Evolutionary conservation across 2,888 invertebrate species (phyloP), one percentile per base, ranked within the genome.

Genomic region (Apodemia mormo): DNA sequence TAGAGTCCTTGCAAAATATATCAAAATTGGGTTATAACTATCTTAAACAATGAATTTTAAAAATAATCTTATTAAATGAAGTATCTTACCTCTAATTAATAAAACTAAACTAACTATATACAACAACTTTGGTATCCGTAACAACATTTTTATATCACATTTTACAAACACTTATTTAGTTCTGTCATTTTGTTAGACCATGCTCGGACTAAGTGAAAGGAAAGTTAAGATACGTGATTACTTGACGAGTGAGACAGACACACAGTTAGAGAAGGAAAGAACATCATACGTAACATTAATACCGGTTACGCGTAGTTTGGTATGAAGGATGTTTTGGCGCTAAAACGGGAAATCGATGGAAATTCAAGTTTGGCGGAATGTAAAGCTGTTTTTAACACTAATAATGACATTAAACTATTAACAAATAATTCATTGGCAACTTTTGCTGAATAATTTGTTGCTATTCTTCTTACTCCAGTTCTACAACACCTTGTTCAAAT

Each of bases 141-240:
- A 54, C n/a, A 68, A 69, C 72, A 73, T 67, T 71, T 64, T 70
- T 70, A 68, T 71, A 54, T 72, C 68, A 72, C 71, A 73, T 75
- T 67, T 70, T 64, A 64, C 61, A 33, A 65, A 67, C 66, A 69
- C 49, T 72, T 71, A 67, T 58, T 54, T 54, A 22, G 33, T 64
- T 64, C 33, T 37, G 61, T 64, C 61, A 64, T 64, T 64, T 33
- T 64, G 37, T 64, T 40, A 58, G 40, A 73, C 71, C 71, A 72
- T 74, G 70, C 71, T 68, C 71, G 68, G 54, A 75, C 70, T 70
- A 82, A 90, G 91, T 91, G 92, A 91, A 92, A 92, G 92, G 70
- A 72, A 70, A 66, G 72, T 71, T 75, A 72, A 70, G 74, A 74
- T 70, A 76, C 77, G 79, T 76, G 37, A n/a, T 64, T 78, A 83